Conservation (phyloP, 1,140 invertebrate species). For the Polyergus mexicanus region DNA sequence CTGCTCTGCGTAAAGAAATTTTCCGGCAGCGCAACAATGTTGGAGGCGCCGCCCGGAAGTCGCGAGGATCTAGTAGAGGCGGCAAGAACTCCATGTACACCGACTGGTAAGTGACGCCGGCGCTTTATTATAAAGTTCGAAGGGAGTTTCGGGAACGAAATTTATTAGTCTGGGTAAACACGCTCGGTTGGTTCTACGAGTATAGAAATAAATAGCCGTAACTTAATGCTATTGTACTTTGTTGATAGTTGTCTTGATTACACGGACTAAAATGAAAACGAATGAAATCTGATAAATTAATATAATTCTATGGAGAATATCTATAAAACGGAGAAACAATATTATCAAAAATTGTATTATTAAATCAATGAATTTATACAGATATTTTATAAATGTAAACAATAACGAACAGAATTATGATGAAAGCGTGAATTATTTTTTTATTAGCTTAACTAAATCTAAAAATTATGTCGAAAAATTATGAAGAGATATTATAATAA, state of each 20-base stretch:
- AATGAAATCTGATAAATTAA: conserved; percentile 18
- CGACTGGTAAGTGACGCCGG: conserved; percentile 75
- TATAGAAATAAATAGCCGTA: conserved; percentile 39
- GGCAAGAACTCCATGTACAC: conserved; percentile 82
- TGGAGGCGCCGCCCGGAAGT: conserved; percentile 83
- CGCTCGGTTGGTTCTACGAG: not conserved
- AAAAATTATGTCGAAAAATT: not conserved
- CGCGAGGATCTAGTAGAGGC: conserved; percentile 83
- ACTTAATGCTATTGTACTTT: conserved; percentile 19
- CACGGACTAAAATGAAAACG: not conserved
- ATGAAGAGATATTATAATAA: not conserved
- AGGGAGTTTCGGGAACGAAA: conserved; percentile 50
- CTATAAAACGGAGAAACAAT: not conserved
- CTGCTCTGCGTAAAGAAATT: conserved; percentile 83
- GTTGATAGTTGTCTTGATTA: conserved; percentile 24
- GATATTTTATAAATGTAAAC: not conserved
- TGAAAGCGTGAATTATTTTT: not conserved
- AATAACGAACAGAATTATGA: not conserved
- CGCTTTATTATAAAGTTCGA: conserved; percentile 57
- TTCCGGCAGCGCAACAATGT: conserved; percentile 79
- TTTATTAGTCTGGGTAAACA: conserved; percentile 23
- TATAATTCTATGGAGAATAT: not conserved
- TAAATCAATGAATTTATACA: not conserved
- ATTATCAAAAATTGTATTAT: not conserved
- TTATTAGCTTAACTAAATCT: not conserved